A percentile compares a stretch with the other conserved stretches of the same genome.
Conservation (phyloP, 1,140 invertebrate species). For the Ctenoplectra terminalis region DNA sequence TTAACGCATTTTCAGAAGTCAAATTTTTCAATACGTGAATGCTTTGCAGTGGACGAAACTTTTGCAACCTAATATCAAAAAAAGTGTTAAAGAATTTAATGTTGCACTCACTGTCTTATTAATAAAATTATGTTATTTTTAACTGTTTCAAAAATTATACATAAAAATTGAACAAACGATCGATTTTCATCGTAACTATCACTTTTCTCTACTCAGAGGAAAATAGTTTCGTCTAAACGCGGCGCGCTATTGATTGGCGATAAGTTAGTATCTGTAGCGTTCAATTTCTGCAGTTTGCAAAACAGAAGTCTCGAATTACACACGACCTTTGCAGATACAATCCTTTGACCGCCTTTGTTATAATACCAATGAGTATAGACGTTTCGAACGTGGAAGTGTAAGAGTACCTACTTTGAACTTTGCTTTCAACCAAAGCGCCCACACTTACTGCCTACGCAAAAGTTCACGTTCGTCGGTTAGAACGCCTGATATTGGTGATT, state of each 20-base stretch:
- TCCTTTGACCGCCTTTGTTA: not conserved
- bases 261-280: not conserved
- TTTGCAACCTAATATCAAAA: too few relatives aligned
- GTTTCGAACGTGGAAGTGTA: not conserved
- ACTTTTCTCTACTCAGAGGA: not conserved
- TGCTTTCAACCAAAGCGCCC: not conserved
- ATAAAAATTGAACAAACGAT: too few relatives aligned
- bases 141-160: too few relatives aligned
- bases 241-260: not conserved
- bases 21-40: too few relatives aligned
- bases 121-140: too few relatives aligned
- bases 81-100: too few relatives aligned
- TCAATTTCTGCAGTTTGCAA: not conserved
- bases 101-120: too few relatives aligned
- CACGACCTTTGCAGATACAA: constrained; percentile 4
- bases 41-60: too few relatives aligned
- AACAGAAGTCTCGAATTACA: not conserved
- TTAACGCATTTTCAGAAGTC: too few relatives aligned
- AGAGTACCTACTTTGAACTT: not conserved
- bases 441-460: not conserved
- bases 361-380: constrained; percentile 1
- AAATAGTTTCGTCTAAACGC: not conserved
- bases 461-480: not conserved
- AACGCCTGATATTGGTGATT: not conserved
- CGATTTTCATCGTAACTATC: too few relatives aligned